Evolutionary conservation across 2,113 vertebrate species (phyloP).

Genomic region (Saccopteryx bilineata): DNA sequence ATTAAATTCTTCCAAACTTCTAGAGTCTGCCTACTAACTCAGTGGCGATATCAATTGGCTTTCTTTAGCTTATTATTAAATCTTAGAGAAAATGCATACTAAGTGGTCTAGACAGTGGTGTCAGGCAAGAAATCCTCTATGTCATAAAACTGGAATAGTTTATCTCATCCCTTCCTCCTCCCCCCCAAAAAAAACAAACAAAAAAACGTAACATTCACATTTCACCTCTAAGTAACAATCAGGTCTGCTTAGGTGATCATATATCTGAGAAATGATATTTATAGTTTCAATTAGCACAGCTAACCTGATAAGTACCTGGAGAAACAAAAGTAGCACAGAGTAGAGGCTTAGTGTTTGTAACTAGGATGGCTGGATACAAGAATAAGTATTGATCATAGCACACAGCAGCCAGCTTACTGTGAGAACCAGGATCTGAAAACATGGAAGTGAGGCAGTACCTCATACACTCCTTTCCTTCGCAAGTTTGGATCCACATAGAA

Average conservation of each 20-base stretch:
- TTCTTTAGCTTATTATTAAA: constrained; percentile 37
- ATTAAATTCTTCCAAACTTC: background rate
- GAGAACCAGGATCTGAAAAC: background rate
- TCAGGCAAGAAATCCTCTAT: background rate
- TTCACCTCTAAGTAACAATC: constrained; percentile 31
- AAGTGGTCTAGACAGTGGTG: background rate
- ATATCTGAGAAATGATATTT: constrained; percentile 1
- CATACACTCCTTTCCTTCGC: background rate
- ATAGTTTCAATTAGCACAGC: background rate
- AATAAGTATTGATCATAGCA: background rate
- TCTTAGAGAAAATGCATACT: background rate
- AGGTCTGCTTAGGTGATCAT: background rate
- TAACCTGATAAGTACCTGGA: background rate
- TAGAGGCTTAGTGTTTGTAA: background rate
- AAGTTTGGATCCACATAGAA: background rate
- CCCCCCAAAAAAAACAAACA: background rate
- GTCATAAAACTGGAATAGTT: background rate
- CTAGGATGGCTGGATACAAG: background rate
- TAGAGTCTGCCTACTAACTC: background rate
- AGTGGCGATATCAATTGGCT: background rate
- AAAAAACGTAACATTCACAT: background rate
- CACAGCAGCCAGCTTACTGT: background rate
- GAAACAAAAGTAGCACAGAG: background rate
- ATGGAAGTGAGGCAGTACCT: background rate
- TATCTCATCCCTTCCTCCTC: background rate